These are phyloP conservation scores for Enteromius anoplus DNA, from an alignment of 2,797 vertebrate species.

Conservation along the genomic window DNA sequence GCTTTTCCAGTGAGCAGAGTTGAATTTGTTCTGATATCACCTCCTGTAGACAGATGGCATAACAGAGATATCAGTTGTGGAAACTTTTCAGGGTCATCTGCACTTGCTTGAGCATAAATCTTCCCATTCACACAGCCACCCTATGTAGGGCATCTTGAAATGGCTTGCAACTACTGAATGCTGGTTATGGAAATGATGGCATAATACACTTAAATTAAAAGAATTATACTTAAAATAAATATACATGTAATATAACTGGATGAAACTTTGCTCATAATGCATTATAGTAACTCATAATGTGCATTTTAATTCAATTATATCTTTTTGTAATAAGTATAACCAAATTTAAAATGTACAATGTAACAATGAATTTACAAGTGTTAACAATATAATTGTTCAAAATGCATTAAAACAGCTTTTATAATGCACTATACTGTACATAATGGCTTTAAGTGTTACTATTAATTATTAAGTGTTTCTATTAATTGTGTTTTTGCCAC, in stretches of 20 bases:
- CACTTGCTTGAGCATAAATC: conserved; percentile 1
- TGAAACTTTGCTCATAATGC: not conserved
- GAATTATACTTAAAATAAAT: not conserved
- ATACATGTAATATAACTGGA: too few relatives aligned
- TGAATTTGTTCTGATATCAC: conserved; percentile 14
- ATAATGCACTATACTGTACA: not conserved
- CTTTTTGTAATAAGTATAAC: too few relatives aligned
- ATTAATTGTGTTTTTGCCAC: not conserved
- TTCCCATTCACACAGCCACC: not conserved
- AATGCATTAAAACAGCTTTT: not conserved
- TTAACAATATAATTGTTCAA: too few relatives aligned
- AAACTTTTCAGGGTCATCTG: conserved; percentile 24
- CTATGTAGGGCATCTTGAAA: not conserved
- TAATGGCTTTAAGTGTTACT: not conserved
- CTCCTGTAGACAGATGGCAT: conserved; percentile 1
- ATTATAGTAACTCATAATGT: too few relatives aligned
- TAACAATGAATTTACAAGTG: too few relatives aligned
- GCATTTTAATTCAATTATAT: too few relatives aligned
- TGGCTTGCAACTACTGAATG: not conserved
- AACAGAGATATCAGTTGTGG: conserved; percentile 4
- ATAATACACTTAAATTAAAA: not conserved
- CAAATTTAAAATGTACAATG: too few relatives aligned
- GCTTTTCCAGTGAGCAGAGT: conserved; percentile 20
- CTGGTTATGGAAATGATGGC: not conserved
- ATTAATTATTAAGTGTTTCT: not conserved